Evolutionary conservation across 2,797 vertebrate species (phyloP), one percentile per base, ranked within the genome.

Genomic region (Pseudopleuronectes americanus): DNA sequence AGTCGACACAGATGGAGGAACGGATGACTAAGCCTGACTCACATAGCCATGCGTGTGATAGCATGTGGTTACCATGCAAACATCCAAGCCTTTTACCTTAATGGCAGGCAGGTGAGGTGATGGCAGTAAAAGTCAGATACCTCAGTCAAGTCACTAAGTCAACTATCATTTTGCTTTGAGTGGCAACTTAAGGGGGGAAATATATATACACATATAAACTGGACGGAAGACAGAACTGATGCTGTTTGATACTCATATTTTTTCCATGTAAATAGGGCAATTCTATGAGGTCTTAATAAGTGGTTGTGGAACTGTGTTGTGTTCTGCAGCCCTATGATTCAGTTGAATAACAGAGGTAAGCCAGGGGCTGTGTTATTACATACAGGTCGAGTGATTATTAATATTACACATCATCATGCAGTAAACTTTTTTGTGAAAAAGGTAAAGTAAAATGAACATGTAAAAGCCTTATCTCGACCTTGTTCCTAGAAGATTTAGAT

Each of bases 71-170:
- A 45, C 65, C 8, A 57, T 64, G 14, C 60, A 65, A 56, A 66
- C 59, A 52, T 80, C 71, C 79, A 59, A 71, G 56, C 76, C 62
- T 65, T 52, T 49, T 21, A 69, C 53, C 66, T 77, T 57, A 63
- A 71, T 48, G 43, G 24, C 23, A 49, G 60, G 68, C 38, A 55
- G 38, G 45, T 24, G 22, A 43, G n/a, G 28, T 22, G 10, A 63
- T 54, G 33, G 36, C 56, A 58, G 38, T 41, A 19, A 43, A 48
- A 57, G 28, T 47, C 43, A 45, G 17, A 45, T 16, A 45, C 4
- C 43, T 45, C 43, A 45, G 43, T 19, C 51, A 64, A n/a, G 49
- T 67, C 61, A 67, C 23, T n/a, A n/a, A 62, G 17, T 55, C 21
- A 31, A 13, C 8, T 49, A 36, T 41, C 38, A 52, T 47, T 61